Conservation (phyloP, 35 echinoderm and acorn worm genomes). For the Hemicentrotus pulcherrimus region DNA sequence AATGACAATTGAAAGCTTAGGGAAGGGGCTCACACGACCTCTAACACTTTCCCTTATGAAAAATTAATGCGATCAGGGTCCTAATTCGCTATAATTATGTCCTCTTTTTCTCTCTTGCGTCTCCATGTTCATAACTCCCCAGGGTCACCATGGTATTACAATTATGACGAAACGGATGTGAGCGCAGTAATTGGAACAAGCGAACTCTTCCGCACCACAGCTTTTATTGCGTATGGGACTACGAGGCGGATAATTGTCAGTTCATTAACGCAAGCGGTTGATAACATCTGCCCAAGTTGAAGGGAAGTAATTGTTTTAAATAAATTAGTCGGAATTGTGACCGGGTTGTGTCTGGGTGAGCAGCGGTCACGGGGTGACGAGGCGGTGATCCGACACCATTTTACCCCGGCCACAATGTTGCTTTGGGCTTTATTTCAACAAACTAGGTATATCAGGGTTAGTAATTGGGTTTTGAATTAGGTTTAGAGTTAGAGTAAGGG, state of each 20-base stretch:
- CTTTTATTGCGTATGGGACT: slow-evolving; percentile 38
- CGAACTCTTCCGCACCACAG: slow-evolving; percentile 33
- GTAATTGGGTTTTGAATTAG: no score
- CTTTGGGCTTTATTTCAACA: no score
- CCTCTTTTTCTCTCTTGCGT: not conserved
- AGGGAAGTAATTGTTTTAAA: slow-evolving; percentile 46
- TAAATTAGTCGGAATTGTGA: slow-evolving; percentile 1
- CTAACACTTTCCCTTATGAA: not conserved
- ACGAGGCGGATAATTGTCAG: slow-evolving; percentile 22
- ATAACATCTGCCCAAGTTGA: slow-evolving; percentile 19
- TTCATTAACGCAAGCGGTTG: slow-evolving; percentile 20
- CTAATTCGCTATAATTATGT: not conserved
- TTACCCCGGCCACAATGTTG: not conserved
- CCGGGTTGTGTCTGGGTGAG: slow-evolving; percentile 17
- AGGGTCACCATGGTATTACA: slow-evolving; percentile 26
- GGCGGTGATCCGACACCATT: not conserved
- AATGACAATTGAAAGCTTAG: not conserved
- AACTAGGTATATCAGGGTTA: no score
- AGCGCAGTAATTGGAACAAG: slow-evolving; percentile 34
- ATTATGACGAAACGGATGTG: slow-evolving; percentile 21
- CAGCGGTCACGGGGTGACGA: slow-evolving; percentile 22
- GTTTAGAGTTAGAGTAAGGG: no score
- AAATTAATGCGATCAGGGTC: not conserved
- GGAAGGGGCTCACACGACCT: not conserved
- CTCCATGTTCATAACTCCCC: not conserved